Evolutionary conservation across 2,797 vertebrate species (phyloP).

Genomic region (Orientallactaga sibirica): DNA sequence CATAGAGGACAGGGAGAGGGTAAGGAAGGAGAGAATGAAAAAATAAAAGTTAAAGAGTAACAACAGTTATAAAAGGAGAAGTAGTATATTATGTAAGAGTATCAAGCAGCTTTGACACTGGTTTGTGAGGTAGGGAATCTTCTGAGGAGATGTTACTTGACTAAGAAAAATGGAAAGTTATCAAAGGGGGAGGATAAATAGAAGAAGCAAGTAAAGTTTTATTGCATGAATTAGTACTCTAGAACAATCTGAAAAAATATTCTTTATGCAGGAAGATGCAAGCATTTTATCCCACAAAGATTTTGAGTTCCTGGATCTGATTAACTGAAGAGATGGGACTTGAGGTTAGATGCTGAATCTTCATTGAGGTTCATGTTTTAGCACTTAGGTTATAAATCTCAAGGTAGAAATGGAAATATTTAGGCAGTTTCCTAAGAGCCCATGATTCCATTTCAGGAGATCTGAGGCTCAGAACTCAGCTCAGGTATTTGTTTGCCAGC

Average conservation of each 20-base stretch:
- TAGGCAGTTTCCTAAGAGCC: not conserved
- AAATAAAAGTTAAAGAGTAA: not conserved
- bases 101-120: not conserved
- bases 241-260: too few species aligned
- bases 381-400: not conserved
- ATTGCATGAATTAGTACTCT: too few species aligned
- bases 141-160: not conserved
- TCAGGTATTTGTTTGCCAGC: not conserved
- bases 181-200: not conserved
- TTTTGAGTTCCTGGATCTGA: not conserved
- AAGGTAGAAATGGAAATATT: not conserved
- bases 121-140: not conserved
- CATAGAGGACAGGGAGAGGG: too few species aligned
- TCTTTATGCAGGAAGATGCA: too few species aligned
- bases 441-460: not conserved
- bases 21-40: not conserved
- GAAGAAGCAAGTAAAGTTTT: too few species aligned
- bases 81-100: not conserved
- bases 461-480: not conserved
- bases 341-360: not conserved
- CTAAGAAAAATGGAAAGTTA: not conserved
- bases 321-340: not conserved
- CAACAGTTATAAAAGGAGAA: not conserved
- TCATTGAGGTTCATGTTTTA: not conserved
- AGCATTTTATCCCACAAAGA: too few species aligned